Conservation (phyloP, 2,797 vertebrate species). For the Acanthornis magna region DNA sequence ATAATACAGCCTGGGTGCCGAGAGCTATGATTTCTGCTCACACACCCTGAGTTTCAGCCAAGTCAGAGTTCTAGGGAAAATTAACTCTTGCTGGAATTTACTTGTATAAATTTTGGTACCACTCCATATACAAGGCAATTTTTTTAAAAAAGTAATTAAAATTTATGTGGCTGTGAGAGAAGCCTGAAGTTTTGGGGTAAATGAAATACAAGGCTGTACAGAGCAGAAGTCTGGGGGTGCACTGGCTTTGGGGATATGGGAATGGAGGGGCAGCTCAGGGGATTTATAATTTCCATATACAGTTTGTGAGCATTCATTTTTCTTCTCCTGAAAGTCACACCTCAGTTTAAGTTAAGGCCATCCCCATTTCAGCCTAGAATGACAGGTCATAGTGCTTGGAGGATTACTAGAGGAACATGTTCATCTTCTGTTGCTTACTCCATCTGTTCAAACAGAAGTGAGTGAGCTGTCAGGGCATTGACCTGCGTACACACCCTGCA, state of each 20-base stretch:
- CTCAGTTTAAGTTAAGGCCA: neutral
- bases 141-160: neutral
- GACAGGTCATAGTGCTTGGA: neutral
- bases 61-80: conserved; percentile 30
- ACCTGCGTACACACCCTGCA: neutral
- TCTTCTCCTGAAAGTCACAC: neutral
- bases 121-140: neutral
- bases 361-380: neutral
- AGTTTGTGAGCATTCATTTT: neutral
- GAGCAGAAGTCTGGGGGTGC: neutral
- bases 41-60: neutral
- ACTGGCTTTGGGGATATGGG: neutral
- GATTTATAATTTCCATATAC: neutral
- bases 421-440: neutral
- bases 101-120: neutral
- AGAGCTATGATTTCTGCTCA: conserved; percentile 20
- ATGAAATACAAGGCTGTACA: neutral
- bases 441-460: neutral
- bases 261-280: neutral
- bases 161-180: neutral
- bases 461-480: neutral
- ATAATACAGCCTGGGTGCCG: neutral
- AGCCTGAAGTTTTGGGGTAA: neutral
- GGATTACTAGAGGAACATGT: neutral
- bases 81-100: neutral